Conservation (phyloP, 2,797 vertebrate genomes). For the Aldrovandia affinis region DNA sequence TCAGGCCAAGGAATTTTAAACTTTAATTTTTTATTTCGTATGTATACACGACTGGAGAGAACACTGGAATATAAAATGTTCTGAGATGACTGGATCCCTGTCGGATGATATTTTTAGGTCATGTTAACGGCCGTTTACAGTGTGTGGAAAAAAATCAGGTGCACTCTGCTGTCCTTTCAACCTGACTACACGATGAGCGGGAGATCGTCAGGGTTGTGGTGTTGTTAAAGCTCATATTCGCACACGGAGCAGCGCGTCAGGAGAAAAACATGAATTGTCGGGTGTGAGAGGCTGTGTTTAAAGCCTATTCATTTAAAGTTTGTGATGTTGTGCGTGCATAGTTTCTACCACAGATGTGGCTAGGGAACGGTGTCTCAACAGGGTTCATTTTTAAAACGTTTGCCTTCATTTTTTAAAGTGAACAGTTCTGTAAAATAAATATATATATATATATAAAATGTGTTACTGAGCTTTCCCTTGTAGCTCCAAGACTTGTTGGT, state of each 20-base stretch:
- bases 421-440: background rate
- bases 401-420: background rate
- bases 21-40: background rate
- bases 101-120: background rate
- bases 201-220: background rate
- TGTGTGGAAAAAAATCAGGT: background rate
- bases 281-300: background rate
- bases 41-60: too few relatives aligned
- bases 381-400: background rate
- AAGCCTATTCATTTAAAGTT: background rate
- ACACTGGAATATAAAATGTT: background rate
- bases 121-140: background rate
- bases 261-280: background rate
- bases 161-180: background rate
- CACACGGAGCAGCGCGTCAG: background rate
- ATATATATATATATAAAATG: background rate
- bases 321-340: background rate
- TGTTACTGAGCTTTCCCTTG: background rate
- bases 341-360: background rate
- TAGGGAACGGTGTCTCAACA: background rate
- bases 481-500: background rate
- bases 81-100: background rate
- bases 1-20: background rate
- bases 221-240: background rate
- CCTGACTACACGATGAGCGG: background rate